phyloP scores from a whole-genome alignment of 2,797 vertebrate species.

The Cynopterus sphinx region DNA sequence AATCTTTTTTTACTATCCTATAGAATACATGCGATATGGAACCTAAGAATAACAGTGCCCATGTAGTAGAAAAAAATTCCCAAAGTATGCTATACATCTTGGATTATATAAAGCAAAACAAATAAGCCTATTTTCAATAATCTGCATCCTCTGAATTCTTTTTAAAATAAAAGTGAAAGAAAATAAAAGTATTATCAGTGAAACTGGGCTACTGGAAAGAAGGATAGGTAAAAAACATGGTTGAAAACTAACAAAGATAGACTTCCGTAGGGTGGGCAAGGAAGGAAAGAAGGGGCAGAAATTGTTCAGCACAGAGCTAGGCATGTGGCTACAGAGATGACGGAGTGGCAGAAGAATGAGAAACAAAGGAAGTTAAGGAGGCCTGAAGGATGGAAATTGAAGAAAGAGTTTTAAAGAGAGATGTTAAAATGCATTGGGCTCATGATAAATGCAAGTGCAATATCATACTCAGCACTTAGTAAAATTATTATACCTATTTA shows the following conservation, averaged over 20 bases:
- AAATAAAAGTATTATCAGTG: background rate
- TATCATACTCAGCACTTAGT: background rate
- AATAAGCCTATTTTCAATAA: background rate
- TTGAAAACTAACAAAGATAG: background rate
- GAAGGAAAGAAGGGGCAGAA: background rate
- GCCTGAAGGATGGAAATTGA: background rate
- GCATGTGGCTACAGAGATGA: background rate
- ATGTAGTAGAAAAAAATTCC: background rate
- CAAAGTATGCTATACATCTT: background rate
- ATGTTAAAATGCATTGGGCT: background rate
- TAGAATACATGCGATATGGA: background rate
- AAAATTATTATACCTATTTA: background rate
- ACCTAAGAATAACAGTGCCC: background rate
- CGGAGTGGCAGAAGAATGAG: background rate
- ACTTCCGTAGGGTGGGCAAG: background rate
- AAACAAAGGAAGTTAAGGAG: background rate
- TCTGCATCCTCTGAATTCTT: background rate
- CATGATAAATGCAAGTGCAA: background rate
- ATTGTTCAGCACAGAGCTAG: background rate
- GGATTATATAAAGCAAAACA: background rate
- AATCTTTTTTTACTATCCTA: background rate
- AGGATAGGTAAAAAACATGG: background rate
- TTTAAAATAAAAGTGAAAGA: background rate
- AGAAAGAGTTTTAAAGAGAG: background rate
- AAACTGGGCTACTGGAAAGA: background rate